Base-by-base conservation (phyloP, 2,888 invertebrate genomes). In the Tuberolachnus salignus region DNA sequence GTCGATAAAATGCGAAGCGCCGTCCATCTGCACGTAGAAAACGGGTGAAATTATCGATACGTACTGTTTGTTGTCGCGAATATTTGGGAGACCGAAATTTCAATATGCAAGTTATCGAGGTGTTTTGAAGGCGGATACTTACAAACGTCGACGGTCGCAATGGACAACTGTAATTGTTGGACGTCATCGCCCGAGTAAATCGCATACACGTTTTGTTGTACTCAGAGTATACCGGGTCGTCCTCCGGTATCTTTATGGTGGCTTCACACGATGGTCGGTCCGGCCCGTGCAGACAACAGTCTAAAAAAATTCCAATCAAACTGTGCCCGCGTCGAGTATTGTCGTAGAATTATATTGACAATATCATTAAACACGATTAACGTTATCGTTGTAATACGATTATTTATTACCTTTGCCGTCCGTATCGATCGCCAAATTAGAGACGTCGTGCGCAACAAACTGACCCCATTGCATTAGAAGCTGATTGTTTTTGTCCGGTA, bases 61-160 rank as follows among this genome's bases (percentile, higher is more conserved):
- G 34, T 4, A 34, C 6, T 34, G 34, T 34, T 34, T 6, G 23
- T 59, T 16, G 14, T 59, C 26, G 14, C 10, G 10, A 26, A n/a
- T 59, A 1, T n/a, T n/a, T n/a, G n/a, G n/a, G n/a, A n/a, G n/a
- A n/a, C n/a, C n/a, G n/a, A n/a, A n/a, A n/a, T n/a, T n/a, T n/a
- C n/a, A n/a, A n/a, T n/a, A n/a, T n/a, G n/a, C n/a, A n/a, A n/a
- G n/a, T n/a, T n/a, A n/a, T n/a, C n/a, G n/a, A n/a, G n/a, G n/a
- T n/a, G n/a, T n/a, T n/a, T n/a, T n/a, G n/a, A n/a, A n/a, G n/a
- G 26, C 10, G 16, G 0, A 59, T 59, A 16, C 85, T 85, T 83
- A 92, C 92, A 88, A 93, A 93, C 84, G 93, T 91, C 2, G 90
- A 87, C 59, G 91, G 90, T 66, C 92, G 93, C 83, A 93, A 91